phyloP scores from a whole-genome alignment of 1,140 invertebrate species.

The Antheraea mylitta region DNA sequence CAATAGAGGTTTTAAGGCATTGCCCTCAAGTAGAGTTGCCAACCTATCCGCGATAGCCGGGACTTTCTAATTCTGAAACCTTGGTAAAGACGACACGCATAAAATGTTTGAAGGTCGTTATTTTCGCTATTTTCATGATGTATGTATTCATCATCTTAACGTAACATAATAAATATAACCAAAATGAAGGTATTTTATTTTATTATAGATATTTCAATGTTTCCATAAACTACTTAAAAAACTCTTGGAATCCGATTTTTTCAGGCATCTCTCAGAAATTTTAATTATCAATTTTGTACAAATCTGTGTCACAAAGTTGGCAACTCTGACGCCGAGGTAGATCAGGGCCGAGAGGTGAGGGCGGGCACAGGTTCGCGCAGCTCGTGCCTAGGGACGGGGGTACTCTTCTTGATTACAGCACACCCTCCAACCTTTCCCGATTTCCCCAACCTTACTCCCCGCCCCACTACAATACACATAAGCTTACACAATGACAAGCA shows the following conservation, averaged over 20 bases:
- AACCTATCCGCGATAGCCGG: slow-evolving; percentile 44
- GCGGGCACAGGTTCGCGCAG: slow-evolving; percentile 30
- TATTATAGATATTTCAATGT: too few relatives aligned
- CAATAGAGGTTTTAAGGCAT: slow-evolving; percentile 73
- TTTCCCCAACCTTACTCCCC: slow-evolving; percentile 29
- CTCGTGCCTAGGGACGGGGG: slow-evolving; percentile 63
- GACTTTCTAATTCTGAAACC: slow-evolving; percentile 1
- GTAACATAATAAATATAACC: too few relatives aligned
- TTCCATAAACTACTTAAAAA: too few relatives aligned
- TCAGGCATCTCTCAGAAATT: not conserved
- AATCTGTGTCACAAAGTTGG: not conserved
- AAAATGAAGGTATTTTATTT: too few relatives aligned
- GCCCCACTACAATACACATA: slow-evolving; percentile 44
- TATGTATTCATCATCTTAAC: too few relatives aligned
- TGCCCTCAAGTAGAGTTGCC: slow-evolving; percentile 51
- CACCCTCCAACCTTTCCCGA: slow-evolving; percentile 36
- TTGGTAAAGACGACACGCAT: not conserved
- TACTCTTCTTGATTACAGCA: slow-evolving; percentile 79
- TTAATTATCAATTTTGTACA: not conserved
- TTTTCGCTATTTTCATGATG: too few relatives aligned
- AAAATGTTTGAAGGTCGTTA: not conserved
- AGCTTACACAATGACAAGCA: slow-evolving; percentile 52
- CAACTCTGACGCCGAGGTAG: not conserved
- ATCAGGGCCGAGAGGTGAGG: slow-evolving; percentile 19
- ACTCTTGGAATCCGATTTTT: not conserved